Base-by-base conservation (phyloP, 2,797 vertebrate genomes). In the Arrhamphus sclerolepis region DNA sequence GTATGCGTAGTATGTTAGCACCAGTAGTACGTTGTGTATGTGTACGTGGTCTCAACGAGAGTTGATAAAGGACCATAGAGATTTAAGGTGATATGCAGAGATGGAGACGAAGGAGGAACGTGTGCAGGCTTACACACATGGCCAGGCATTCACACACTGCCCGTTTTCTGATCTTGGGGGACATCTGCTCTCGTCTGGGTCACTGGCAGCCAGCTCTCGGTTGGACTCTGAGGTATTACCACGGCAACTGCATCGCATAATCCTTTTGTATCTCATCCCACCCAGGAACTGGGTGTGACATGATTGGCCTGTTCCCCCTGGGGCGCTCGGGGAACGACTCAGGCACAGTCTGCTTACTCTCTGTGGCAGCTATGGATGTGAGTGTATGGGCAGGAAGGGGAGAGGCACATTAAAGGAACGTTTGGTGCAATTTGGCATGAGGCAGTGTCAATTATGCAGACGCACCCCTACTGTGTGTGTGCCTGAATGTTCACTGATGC, bases 131-230 rank as follows among this genome's bases (percentile, higher is more conserved):
- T 22, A 4, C 67, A 39, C 61, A 0, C 49, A 11, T 9, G 24
- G 42, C 20, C 46, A 50, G 50, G 6, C 51, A 55, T 55, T 46
- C 62, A 74, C 43, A 56, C 62, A 65, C 66, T 44, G 61, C 61
- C 55, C 53, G 18, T 77, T 67, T 65, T 78, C 83, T 86, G 88
- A 86, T 91, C 88, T 86, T 78, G 70, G 87, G 87, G 89, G 89
- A 84, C 87, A 88, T 87, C 85, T 86, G 84, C 63, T 83, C 62
- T 64, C 73, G 86, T 89, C 81, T 71, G 77, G 87, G 88, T 89
- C 89, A 90, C 83, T 90, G 87, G 85, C 82, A 78, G 70, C 28
- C 48, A 78, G 81, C 43, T 54, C 84, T 87, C 61, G 72, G 79
- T 78, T 64, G 62, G 80, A 70, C 86, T 87, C 82, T 70, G 78